Evolutionary conservation across 2,888 invertebrate genomes (phyloP).

Genomic region (Creontiades dilutus): DNA sequence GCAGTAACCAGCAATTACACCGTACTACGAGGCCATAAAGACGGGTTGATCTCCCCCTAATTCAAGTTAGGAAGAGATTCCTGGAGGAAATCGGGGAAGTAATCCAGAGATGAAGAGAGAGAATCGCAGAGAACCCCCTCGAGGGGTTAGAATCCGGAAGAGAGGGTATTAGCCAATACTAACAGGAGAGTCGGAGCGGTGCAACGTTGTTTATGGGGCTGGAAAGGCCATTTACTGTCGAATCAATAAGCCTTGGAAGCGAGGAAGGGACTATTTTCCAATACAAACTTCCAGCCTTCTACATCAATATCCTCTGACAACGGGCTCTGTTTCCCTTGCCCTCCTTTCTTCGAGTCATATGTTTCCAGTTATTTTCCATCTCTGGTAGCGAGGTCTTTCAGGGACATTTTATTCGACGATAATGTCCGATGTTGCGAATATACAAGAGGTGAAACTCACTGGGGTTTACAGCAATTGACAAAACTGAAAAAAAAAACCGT

Average conservation of each 20-base stretch:
- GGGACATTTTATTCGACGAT: slow-evolving; percentile 18
- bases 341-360: not conserved
- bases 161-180: slow-evolving; percentile 51
- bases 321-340: slow-evolving; percentile 35
- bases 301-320: slow-evolving; percentile 42
- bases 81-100: slow-evolving; percentile 36
- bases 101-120: slow-evolving; percentile 41
- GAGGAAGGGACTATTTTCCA: slow-evolving; percentile 54
- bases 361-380: slow-evolving; percentile 18
- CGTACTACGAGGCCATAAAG: not conserved
- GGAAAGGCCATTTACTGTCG: slow-evolving; percentile 51
- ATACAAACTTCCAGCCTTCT: slow-evolving; percentile 35
- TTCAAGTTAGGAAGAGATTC: slow-evolving; percentile 32
- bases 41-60: slow-evolving; percentile 12
- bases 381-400: not conserved
- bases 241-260: slow-evolving; percentile 51
- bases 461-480: not conserved
- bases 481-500: no score
- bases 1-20: slow-evolving; percentile 10
- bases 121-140: slow-evolving; percentile 11
- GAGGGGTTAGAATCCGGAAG: slow-evolving; percentile 44
- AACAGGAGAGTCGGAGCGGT: slow-evolving; percentile 36
- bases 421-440: not conserved
- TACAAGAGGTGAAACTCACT: not conserved
- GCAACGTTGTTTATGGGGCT: slow-evolving; percentile 55